Conservation (phyloP, 2,797 vertebrate species). For the Labroides dimidiatus region DNA sequence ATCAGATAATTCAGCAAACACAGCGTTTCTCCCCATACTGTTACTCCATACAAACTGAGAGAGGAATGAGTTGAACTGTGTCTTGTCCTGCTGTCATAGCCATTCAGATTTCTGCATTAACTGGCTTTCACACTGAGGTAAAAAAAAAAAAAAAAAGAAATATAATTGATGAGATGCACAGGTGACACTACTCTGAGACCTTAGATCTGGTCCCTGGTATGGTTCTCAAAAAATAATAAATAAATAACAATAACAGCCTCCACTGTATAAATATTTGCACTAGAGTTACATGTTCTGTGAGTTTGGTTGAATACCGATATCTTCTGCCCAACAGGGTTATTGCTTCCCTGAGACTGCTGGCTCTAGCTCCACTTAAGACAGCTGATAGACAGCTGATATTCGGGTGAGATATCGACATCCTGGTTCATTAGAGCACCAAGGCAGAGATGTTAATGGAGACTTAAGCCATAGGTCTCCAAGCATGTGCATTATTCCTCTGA, state of each 20-base stretch:
- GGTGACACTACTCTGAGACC: background rate
- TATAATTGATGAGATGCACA: background rate
- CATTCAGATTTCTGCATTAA: background rate
- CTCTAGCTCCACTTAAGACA: constrained; percentile 46
- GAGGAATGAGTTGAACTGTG: constrained; percentile 2
- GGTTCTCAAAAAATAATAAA: too few species aligned
- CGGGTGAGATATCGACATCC: constrained; percentile 49
- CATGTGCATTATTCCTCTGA: constrained; percentile 41
- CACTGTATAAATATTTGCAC: background rate
- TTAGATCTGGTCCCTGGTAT: background rate
- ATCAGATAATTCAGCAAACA: constrained; percentile 32
- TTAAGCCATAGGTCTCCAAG: constrained; percentile 37
- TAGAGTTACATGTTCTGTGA: background rate
- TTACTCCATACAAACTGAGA: background rate
- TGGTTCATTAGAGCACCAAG: constrained; percentile 48
- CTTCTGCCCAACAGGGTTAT: constrained; percentile 16
- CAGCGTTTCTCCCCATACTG: background rate
- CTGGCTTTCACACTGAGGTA: background rate
- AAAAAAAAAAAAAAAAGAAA: too few species aligned
- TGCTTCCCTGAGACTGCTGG: constrained; percentile 7
- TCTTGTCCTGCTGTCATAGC: background rate
- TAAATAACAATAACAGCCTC: background rate
- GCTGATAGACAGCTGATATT: constrained; percentile 32
- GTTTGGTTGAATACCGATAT: constrained; percentile 29
- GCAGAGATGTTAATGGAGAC: constrained; percentile 50